Evolutionary conservation across 92 coral and sea anemone species (phyloP), one percentile per base, ranked within the genome.

Genomic region (Epizoanthus rinbou): DNA sequence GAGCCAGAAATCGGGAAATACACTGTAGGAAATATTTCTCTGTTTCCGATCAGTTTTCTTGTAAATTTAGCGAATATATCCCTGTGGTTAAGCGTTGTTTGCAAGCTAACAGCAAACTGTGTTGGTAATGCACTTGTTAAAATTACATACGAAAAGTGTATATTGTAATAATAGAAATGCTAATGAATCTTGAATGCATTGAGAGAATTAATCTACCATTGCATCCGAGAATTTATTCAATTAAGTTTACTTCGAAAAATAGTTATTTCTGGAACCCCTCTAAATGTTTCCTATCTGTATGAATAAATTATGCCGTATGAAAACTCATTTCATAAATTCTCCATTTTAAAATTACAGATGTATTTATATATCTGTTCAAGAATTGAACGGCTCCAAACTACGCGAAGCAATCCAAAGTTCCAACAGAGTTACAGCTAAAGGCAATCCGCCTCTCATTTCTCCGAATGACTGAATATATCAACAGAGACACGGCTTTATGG

Each of bases 201-300:
- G 15, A 33, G 23, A 28, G 69, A 11, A 11, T 67, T 5, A 67
- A 67, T 67, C 72, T 28, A 18, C 17, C 45, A 4, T 33, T 67
- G n/a, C 37, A 65, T 65, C 6, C 6, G 19, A 67, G 39, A 67
- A 67, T 67, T 11, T 33, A 67, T 67, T 67, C 47, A 67, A 67
- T 67, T 67, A 67, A 28, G 67, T 56, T 57, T 25, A 33, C 22
- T 57, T 75, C 50, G 6, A 56, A 31, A 57, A 47, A 64, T 14
- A 75, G 80, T 19, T 57, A 75, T 75, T 75, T 57, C 14, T 64
- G 28, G 41, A 75, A 19, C 21, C 41, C 22, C 18, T 56, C 67
- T 35, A n/a, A 75, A 75, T 75, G 41, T 33, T 57, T 75, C 64
- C 68, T 75, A 57, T 75, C 19, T 56, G 39, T 56, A 75, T 57